Base-by-base conservation (phyloP, 2,888 invertebrate genomes). In the Onthophagus sagittarius region DNA sequence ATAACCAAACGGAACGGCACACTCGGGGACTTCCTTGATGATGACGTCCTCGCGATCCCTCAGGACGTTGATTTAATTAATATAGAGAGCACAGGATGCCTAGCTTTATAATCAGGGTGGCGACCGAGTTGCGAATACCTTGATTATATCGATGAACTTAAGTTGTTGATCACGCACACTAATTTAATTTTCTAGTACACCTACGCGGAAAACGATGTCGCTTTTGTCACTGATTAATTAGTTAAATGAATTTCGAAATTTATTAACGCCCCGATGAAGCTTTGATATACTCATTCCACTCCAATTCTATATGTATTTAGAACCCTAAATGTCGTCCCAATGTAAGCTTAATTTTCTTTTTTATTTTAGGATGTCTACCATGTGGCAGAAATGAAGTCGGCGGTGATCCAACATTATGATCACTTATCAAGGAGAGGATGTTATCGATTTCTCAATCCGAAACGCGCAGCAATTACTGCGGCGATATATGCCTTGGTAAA, bases 351-450 rank as follows among this genome's bases (percentile, higher is more conserved):
- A 67, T 67, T 67, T 31, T 67, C 9, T 67, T 14, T 67, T 23
- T 67, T 67, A n/a, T 15, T 67, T 23, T 32, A 67, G 67, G n/a
- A 67, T 31, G 23, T 31, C 67, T 67, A 67, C 67, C 67, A 67
- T 67, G 67, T 32, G 67, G 67, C 32, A 67, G 67, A 67, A 67
- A 67, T 67, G 67, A 67, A 31, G 67, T 67, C 67, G 13, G 32
- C 67, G 23, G n/a, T 67, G 23, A 31, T 67, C 32, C 31, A 15
- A 31, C 67, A 23, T n/a, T 67, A 67, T 67, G 67, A 67, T 67
- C 67, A 67, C 23, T 67, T 67, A 23, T 67, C 67, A 9, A 31
- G 67, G 23, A 14, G 67, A 32, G 67, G 67, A 67, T 67, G 67
- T 67, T 67, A 15, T 67, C 67, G 67, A 67, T 67, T 67, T 67